phyloP scores from a whole-genome alignment of 2,797 vertebrate genomes.

The Pteronotus mesoamericanus region DNA sequence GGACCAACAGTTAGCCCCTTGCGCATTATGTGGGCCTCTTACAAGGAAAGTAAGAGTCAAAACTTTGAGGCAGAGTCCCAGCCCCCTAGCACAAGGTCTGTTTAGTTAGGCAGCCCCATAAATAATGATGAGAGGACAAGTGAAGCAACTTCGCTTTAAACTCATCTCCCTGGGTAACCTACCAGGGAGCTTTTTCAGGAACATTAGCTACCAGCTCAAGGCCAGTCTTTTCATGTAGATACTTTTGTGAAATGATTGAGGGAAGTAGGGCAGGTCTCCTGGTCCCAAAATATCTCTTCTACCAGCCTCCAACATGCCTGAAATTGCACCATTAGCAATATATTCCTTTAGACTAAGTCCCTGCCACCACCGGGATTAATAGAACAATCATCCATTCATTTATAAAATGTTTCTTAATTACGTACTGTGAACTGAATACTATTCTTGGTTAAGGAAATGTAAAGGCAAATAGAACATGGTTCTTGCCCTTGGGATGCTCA shows the following conservation, averaged over 20 bases:
- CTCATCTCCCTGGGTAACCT: slow-evolving; percentile 3
- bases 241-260: slow-evolving; percentile 50
- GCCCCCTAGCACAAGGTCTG: background rate
- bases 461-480: background rate
- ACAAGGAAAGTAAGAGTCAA: background rate
- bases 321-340: background rate
- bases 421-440: background rate
- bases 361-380: background rate
- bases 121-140: background rate
- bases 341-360: slow-evolving; percentile 3
- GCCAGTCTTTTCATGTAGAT: slow-evolving; percentile 57
- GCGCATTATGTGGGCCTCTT: background rate
- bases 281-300: slow-evolving; percentile 29
- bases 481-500: slow-evolving; percentile 3
- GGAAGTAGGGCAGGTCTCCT: slow-evolving; percentile 53
- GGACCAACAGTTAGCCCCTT: background rate
- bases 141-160: slow-evolving; percentile 27
- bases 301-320: background rate
- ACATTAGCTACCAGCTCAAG: slow-evolving; percentile 49
- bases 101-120: background rate
- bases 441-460: background rate
- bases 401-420: slow-evolving; percentile 9
- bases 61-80: background rate
- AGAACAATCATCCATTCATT: background rate
- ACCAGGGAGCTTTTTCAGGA: slow-evolving; percentile 22